Base-by-base conservation (phyloP, 2,888 invertebrate genomes). In the Branchinecta sandiegonensis region DNA sequence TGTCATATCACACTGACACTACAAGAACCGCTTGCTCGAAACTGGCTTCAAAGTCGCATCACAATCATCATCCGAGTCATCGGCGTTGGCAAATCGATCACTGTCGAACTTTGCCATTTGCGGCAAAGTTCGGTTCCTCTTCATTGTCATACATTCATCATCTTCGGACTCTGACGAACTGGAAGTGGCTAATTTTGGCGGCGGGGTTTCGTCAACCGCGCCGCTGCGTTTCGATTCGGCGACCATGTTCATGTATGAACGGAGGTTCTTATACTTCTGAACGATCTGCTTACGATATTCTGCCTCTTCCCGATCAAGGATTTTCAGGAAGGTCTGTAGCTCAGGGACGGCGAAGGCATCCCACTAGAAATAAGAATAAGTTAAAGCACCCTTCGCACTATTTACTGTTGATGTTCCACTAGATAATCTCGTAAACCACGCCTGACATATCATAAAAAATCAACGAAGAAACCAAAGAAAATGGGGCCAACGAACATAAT, bases 341-440 rank as follows among this genome's bases (percentile, higher is more conserved):
- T 83, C 83, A 13, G 83, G 82, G 23, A 79, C 72, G 69, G 81
- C 80, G 75, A 83, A 83, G 11, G 79, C 80, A 66, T 82, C 81
- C 82, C 83, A 83, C 81, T 82, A 76, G 65, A 74, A 72, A 67
- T 37, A 70, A 67, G 68, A 56, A 56, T 23, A 56, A 56, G 23
- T n/a, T 56, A 23, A 23, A 56, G 37, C 37, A 37, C 37, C 2
- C 37, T 5, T 37, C 37, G 37, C 37, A 37, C 6, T 37, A 37
- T 37, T 37, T 37, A 37, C 37, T 37, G 37, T 37, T 37, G 4
- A 37, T 37, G 37, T 5, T 37, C 37, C 37, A 37, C 2, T 37
- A 37, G 23, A 23, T 23, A 23, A 23, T 23, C 23, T 23, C 23
- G 2, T 23, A 23, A 23, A 23, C 23, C 3, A 3, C 23, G 23